Evolutionary conservation across 2,113 vertebrate genomes (phyloP), one percentile per base, ranked within the genome.

Genomic region (Burhinus bistriatus): DNA sequence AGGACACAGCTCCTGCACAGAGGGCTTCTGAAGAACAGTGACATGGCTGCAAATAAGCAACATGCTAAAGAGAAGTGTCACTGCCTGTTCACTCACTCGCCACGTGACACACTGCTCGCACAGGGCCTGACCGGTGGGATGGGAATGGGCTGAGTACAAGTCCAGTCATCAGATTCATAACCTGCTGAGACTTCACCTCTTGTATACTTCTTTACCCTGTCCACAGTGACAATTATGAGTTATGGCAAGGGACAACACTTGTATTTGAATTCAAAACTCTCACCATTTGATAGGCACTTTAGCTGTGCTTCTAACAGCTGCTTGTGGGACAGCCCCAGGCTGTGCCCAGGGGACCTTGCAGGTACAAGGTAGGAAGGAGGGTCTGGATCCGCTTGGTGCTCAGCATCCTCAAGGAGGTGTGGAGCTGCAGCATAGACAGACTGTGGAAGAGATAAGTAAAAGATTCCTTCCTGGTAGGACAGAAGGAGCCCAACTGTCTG

Each of bases 51-150:
- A 59, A 59, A 47, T 8, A n/a, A 75, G 18, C 36, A 36, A 71
- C 51, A 49, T 0, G 4, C 34, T 34, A 4, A 36, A 20, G 19
- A 82, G 59, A 59, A 76, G 27, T 0, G 2, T 21, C 59, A 32
- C 1, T 23, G 9, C 34, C 12, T 12, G 7, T 19, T 27, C 17
- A 7, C 22, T 75, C 29, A 7, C 52, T 72, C 1, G 0, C 30
- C 42, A 45, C 30, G 30, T 8, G 52, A 49, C 7, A 26, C 4
- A 29, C 0, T 32, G 15, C 62, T 76, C 40, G 9, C 22, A 29
- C 12, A 40, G 21, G 27, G 27, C 26, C 66, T 40, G 52, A 34
- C 27, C 0, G 0, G 21, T 11, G 40, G 27, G 36, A 27, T 57
- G 34, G 32, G 30, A 78, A 57, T 1, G 15, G 12, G 20, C 32